A percentile compares a stretch with the other conserved stretches of the same genome.
These are phyloP conservation scores for Trichonephila clavata DNA, from an alignment of 1,140 invertebrate species.

Conservation along the genomic window DNA sequence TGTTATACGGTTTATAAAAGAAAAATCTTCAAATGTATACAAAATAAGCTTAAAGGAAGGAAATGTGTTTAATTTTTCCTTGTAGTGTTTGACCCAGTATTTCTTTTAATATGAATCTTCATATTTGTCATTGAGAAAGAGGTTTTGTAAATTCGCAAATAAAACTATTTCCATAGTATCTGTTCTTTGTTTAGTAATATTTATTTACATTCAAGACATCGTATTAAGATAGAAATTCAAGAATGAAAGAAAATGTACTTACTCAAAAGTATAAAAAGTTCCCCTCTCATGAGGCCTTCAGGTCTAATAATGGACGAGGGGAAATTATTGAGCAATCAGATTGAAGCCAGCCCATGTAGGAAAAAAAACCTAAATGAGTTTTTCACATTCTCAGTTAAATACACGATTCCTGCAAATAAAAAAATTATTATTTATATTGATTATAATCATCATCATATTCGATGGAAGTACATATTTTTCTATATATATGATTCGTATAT, in stretches of 20 bases:
- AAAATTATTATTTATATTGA: neutral
- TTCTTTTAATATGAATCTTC: no score
- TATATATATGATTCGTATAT: no score
- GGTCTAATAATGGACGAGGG: neutral
- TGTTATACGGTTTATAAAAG: no score
- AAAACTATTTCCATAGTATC: no score
- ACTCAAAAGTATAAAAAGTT: constrained; percentile 44
- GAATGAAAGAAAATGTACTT: neutral
- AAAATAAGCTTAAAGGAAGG: no score
- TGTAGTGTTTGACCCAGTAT: no score
- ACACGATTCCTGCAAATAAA: neutral
- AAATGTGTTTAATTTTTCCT: no score
- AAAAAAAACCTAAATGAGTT: neutral
- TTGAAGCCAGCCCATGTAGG: neutral
- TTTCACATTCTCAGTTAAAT: neutral
- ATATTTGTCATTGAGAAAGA: no score
- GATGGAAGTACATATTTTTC: no score
- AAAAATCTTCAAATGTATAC: no score
- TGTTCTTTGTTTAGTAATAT: neutral
- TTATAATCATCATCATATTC: no score
- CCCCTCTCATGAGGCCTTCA: constrained; percentile 49
- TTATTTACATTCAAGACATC: neutral
- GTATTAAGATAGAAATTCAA: neutral
- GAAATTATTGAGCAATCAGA: neutral
- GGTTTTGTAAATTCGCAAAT: no score